Base-by-base conservation (phyloP, 2,113 vertebrate genomes). In the Arizona elegans region DNA sequence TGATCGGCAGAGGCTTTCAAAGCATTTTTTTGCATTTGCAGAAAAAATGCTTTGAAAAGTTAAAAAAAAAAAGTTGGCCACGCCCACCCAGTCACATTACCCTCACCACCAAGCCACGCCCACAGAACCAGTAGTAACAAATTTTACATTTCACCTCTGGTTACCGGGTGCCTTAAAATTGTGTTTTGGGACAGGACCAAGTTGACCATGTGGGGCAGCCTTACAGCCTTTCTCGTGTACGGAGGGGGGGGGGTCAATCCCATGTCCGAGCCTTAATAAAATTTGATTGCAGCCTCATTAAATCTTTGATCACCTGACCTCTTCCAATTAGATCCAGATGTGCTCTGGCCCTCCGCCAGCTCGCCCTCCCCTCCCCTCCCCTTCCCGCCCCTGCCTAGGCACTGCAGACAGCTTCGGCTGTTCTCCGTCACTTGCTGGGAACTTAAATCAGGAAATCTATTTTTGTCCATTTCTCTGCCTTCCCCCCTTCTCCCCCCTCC, bases 291-390 rank as follows among this genome's bases (percentile, higher is more conserved):
- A 94, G 94, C 94, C 95, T 96, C 95, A 95, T 95, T 96, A 96
- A 96, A 94, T 92, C 93, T 95, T 92, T 94, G 95, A 95, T 96
- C 91, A 96, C 95, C 91, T 91, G 94, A 93, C 89, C 75, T 92
- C 92, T 96, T 95, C 90, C 91, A 96, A 97, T 96, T 87, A 94
- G 91, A 91, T 92, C 81, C 96, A 96, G 96, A 94, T 95, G 96
- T 91, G 93, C 62, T 88, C 89, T 97, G 96, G 97, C 86, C 59
- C 0, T 15, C 81, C 17, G 93, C 96, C 97, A 96, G 88, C 38
- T 10, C 9, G 2, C 12, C 1, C 9, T 0, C n/a, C 88, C 90
- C 88, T 43, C 9, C 1, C 23, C 0, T 81, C 90, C 91, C 93
- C 9, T 10, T 13, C 56, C 56, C 3, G 0, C n/a, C 91, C 12